Conservation (phyloP, 2,888 invertebrate species). For the Phania funesta region DNA sequence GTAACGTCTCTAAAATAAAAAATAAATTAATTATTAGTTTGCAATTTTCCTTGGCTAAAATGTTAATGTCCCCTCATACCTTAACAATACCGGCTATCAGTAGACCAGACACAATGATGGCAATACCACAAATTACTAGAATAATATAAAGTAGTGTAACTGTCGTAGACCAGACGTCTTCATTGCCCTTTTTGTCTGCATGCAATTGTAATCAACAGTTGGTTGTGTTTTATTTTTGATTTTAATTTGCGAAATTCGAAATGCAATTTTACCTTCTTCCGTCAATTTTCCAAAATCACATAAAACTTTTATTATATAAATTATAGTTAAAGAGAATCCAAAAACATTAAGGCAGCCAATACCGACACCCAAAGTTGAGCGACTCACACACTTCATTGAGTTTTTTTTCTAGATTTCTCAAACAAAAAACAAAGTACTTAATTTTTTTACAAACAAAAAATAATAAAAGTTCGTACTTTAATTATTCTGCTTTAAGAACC, state of each 20-base stretch:
- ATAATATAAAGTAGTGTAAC: slow-evolving; percentile 13
- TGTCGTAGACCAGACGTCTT: not conserved
- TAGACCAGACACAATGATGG: slow-evolving; percentile 7
- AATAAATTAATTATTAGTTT: not conserved
- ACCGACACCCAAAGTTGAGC: slow-evolving; percentile 13
- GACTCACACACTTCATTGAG: slow-evolving; percentile 7
- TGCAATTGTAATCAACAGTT: not conserved
- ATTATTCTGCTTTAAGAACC: not conserved
- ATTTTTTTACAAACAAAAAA: no score
- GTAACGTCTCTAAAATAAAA: slow-evolving; percentile 23
- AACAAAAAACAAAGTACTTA: not conserved
- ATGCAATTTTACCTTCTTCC: slow-evolving; percentile 17
- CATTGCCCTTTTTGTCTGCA: slow-evolving; percentile 9
- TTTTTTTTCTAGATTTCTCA: not conserved
- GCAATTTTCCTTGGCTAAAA: not conserved
- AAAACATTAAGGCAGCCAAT: slow-evolving; percentile 22
- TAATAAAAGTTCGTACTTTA: no score
- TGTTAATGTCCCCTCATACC: slow-evolving; percentile 30
- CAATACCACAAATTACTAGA: slow-evolving; percentile 11
- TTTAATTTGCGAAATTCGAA: not conserved
- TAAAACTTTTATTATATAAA: slow-evolving; percentile 20
- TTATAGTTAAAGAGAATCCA: slow-evolving; percentile 4
- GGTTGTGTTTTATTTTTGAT: not conserved
- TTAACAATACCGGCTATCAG: slow-evolving; percentile 37
- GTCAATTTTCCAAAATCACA: slow-evolving; percentile 6